Conservation (phyloP, 2,113 vertebrate genomes). For the Ailuropoda melanoleuca region DNA sequence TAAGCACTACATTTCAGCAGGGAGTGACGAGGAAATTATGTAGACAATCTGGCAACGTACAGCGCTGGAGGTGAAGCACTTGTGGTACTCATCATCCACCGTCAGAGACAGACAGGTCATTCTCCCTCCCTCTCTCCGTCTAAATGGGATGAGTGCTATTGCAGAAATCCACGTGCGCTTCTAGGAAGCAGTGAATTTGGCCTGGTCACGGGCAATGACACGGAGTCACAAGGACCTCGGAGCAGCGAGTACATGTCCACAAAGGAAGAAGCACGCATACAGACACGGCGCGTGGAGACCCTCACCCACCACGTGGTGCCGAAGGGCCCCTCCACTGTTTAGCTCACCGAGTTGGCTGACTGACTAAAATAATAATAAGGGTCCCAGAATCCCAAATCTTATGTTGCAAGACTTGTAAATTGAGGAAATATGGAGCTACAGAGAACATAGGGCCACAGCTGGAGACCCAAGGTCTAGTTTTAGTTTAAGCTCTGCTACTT, state of each 20-base stretch:
- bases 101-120: not conserved
- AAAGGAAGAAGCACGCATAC: rapidly evolving
- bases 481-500: not conserved
- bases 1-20: not conserved
- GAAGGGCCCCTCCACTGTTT: rapidly evolving
- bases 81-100: not conserved
- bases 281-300: rapidly evolving
- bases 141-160: not conserved
- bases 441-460: not conserved
- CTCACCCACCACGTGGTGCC: not conserved
- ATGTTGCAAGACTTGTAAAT: not conserved
- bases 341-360: not conserved
- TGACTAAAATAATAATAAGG: not conserved
- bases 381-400: not conserved
- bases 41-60: not conserved
- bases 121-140: not conserved
- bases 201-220: not conserved
- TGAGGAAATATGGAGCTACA: not conserved
- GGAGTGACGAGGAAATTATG: not conserved
- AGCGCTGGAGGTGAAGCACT: not conserved
- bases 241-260: rapidly evolving
- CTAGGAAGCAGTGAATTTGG: not conserved
- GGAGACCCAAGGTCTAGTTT: not conserved
- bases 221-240: not conserved
- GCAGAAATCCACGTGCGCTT: not conserved